These are phyloP conservation scores for Poecile atricapillus DNA, from an alignment of 2,113 vertebrate genomes.

Conservation along the genomic window DNA sequence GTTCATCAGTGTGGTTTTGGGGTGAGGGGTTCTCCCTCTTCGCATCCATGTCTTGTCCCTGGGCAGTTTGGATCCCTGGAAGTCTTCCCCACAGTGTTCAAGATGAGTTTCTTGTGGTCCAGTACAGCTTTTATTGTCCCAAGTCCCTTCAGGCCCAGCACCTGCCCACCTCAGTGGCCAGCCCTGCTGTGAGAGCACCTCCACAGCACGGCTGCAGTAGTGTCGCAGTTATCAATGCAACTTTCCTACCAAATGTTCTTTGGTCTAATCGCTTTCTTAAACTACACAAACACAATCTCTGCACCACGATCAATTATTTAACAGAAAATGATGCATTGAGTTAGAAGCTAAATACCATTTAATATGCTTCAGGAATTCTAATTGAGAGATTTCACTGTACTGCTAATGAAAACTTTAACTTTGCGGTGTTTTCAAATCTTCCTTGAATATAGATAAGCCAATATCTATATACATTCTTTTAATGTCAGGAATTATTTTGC, in stretches of 20 bases:
- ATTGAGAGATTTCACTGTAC: conserved; percentile 57
- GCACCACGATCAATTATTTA: conserved; percentile 80
- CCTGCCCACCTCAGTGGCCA: background rate
- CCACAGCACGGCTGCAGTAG: background rate
- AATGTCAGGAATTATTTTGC: conserved; percentile 61
- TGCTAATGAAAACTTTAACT: conserved; percentile 75
- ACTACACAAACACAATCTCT: conserved; percentile 81
- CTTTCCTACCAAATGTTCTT: conserved; percentile 69
- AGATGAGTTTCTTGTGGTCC: background rate
- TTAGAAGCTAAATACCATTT: conserved; percentile 80
- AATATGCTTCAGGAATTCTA: conserved; percentile 76
- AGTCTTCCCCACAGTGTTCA: background rate
- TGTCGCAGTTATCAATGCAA: conserved; percentile 58
- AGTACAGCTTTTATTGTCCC: background rate
- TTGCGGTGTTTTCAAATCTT: conserved; percentile 67
- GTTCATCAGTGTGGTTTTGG: fast-evolving
- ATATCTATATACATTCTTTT: conserved; percentile 66
- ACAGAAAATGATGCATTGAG: conserved; percentile 80
- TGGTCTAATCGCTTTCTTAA: conserved; percentile 75
- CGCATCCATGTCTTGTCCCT: fast-evolving
- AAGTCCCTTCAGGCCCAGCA: background rate
- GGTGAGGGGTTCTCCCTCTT: background rate
- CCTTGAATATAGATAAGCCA: conserved; percentile 69
- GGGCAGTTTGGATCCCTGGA: background rate
- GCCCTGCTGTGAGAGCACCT: background rate